phyloP scores from a whole-genome alignment of 2,888 invertebrate species.

The Andrena chrysosceles region DNA sequence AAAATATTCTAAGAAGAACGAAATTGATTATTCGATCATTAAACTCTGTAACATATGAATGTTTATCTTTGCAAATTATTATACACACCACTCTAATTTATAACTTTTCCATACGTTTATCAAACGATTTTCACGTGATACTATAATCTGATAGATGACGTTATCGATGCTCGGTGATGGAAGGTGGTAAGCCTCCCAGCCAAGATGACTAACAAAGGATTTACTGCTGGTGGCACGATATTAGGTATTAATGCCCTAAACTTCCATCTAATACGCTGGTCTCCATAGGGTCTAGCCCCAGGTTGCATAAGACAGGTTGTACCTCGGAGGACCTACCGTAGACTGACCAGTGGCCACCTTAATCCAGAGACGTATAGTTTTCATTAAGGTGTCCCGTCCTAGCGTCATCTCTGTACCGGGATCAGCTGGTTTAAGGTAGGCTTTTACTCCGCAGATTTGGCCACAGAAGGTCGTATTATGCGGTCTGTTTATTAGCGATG shows the following conservation, averaged over 20 bases:
- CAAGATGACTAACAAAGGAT: constrained; percentile 83
- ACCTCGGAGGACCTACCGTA: constrained; percentile 61
- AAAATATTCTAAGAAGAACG: not conserved
- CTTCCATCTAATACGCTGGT: constrained; percentile 78
- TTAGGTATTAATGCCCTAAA: constrained; percentile 84
- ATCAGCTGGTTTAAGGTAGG: constrained; percentile 81
- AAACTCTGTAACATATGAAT: too few relatives aligned
- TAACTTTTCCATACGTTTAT: not conserved
- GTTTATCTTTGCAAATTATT: not conserved
- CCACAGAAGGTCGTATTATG: constrained; percentile 71
- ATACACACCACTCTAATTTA: not conserved
- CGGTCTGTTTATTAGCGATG: constrained; percentile 76
- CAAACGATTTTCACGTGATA: constrained; percentile 36
- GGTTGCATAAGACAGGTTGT: constrained; percentile 79
- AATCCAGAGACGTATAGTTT: constrained; percentile 84
- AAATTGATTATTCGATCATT: not conserved
- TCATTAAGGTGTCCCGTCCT: constrained; percentile 82
- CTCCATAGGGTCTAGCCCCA: constrained; percentile 72
- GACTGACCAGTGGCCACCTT: constrained; percentile 82
- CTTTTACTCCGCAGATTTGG: constrained; percentile 77
- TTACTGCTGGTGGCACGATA: constrained; percentile 80
- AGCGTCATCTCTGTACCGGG: constrained; percentile 81
- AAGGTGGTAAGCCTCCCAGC: constrained; percentile 78
- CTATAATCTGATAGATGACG: constrained; percentile 57
- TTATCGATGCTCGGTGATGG: constrained; percentile 57